phyloP scores from a whole-genome alignment of 2,113 vertebrate genomes.

The Drymodes brunneopygia region DNA sequence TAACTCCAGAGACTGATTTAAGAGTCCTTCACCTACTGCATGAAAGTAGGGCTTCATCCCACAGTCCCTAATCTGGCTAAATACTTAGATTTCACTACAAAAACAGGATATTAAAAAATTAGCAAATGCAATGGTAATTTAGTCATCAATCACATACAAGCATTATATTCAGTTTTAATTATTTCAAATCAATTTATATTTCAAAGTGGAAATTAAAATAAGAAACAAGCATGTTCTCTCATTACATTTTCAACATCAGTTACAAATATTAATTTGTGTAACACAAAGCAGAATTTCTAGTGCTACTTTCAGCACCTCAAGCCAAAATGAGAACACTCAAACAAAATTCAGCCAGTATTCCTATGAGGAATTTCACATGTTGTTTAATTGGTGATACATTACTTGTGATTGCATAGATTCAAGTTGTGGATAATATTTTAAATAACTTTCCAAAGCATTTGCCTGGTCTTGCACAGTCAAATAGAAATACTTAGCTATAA shows the following conservation, averaged over 20 bases:
- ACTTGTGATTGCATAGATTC: neutral
- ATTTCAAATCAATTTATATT: conserved; percentile 2
- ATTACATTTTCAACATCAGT: neutral
- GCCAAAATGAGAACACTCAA: neutral
- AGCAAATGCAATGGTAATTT: neutral
- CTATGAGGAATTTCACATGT: neutral
- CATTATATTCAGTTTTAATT: neutral
- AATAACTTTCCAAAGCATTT: neutral
- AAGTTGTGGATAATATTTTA: neutral
- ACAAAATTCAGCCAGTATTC: neutral
- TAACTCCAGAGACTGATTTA: conserved; percentile 67
- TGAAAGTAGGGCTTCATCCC: conserved; percentile 4
- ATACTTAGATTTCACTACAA: neutral
- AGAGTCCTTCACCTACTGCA: conserved; percentile 46
- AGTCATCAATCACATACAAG: neutral
- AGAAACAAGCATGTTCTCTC: neutral
- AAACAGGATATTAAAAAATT: neutral
- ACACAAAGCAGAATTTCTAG: neutral
- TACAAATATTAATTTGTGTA: neutral
- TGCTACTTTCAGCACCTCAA: neutral
- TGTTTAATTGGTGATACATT: neutral
- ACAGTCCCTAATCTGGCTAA: neutral
- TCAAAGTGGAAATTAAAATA: neutral
- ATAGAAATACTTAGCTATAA: neutral
- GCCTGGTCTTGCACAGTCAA: neutral